These are phyloP conservation scores for Listrodromus nycthemerus DNA, from an alignment of 2,888 invertebrate genomes.

Conservation along the genomic window DNA sequence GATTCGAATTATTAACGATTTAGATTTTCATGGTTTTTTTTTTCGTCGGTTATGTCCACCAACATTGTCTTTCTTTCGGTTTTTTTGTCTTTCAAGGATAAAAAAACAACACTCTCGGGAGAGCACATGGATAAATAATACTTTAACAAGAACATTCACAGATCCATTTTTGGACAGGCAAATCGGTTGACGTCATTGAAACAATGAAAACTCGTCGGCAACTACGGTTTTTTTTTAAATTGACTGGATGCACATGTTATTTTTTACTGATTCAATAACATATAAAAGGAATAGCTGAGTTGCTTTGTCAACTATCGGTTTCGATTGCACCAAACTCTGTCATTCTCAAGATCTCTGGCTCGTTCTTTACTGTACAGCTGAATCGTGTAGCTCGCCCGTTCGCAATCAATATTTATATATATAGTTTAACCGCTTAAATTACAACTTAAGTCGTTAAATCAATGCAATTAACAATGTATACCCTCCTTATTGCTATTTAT, in stretches of 20 bases:
- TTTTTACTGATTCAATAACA: neutral
- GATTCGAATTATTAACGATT: constrained; percentile 68
- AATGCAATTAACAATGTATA: constrained; percentile 64
- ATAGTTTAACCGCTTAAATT: constrained; percentile 59
- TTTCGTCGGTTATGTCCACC: constrained; percentile 46
- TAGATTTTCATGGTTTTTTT: constrained; percentile 47
- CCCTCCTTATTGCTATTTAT: constrained; percentile 73
- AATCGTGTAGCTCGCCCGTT: constrained; percentile 52
- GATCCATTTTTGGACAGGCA: constrained; percentile 48
- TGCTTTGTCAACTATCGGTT: neutral
- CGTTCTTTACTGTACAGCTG: constrained; percentile 20
- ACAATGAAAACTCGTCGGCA: constrained; percentile 56
- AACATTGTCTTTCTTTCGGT: constrained; percentile 55
- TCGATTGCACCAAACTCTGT: constrained; percentile 16
- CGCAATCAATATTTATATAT: constrained; percentile 50
- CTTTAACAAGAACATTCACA: constrained; percentile 51
- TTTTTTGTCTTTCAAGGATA: constrained; percentile 27
- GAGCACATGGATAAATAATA: constrained; percentile 58
- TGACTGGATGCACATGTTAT: constrained; percentile 34
- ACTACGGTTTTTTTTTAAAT: constrained; percentile 47
- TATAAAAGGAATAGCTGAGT: constrained; percentile 11
- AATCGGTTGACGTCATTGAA: constrained; percentile 58
- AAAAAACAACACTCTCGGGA: constrained; percentile 26
- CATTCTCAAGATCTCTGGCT: constrained; percentile 12
- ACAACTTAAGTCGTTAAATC: constrained; percentile 65